Conservation (phyloP, 2,113 vertebrate genomes). For the Oxyruncus cristatus region DNA sequence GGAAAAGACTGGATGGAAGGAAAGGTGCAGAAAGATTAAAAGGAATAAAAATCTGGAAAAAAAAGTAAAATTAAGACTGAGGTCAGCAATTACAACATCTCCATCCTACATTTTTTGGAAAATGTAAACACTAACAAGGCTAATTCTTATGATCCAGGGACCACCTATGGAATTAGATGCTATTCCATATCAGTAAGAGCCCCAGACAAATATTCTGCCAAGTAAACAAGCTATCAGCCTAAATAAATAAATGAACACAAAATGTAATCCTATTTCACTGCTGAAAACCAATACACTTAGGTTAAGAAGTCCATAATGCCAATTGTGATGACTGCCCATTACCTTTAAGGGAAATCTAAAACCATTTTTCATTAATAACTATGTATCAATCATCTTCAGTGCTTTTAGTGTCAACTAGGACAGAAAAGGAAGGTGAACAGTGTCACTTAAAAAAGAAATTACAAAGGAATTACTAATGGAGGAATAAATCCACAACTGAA, state of each 20-base stretch:
- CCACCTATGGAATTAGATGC: neutral
- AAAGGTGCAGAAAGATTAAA: neutral
- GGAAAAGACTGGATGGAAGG: neutral
- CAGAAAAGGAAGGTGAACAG: neutral
- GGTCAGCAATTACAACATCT: neutral
- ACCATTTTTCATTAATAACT: neutral
- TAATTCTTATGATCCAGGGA: neutral
- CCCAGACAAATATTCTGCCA: neutral
- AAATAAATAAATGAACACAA: constrained; percentile 1
- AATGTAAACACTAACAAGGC: neutral
- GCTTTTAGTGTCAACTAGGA: neutral
- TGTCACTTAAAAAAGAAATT: neutral
- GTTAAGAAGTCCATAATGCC: neutral
- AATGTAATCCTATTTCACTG: neutral
- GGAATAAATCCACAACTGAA: neutral
- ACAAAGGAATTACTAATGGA: neutral
- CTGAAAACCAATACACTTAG: neutral
- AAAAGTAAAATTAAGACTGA: neutral
- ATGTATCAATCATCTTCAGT: neutral
- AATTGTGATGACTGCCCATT: neutral
- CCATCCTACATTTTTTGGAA: neutral
- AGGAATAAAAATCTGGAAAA: neutral
- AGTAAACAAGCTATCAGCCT: neutral
- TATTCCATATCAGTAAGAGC: neutral
- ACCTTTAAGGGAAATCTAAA: neutral